Conservation (phyloP, 2,888 invertebrate species). For the Maniola hyperantus region DNA sequence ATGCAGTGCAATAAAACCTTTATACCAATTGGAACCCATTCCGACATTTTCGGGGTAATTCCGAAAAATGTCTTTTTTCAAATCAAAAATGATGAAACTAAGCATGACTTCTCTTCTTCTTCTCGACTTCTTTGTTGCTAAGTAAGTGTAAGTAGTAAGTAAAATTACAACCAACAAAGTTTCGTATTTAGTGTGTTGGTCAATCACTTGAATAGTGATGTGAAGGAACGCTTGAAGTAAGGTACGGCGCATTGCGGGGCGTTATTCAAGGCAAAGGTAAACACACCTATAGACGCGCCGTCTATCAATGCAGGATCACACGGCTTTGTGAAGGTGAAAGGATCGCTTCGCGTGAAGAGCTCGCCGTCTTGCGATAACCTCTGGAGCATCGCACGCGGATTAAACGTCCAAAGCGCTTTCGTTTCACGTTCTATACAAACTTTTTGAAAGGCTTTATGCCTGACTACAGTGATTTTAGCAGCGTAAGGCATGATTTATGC, state of each 20-base stretch:
- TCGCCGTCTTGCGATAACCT: conserved; percentile 8
- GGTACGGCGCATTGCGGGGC: neutral
- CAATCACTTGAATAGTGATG: too few relatives aligned
- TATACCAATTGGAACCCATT: too few relatives aligned
- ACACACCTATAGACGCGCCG: conserved; percentile 10
- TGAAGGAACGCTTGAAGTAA: neutral
- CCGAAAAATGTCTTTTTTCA: too few relatives aligned
- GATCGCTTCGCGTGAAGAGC: neutral
- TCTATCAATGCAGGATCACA: conserved; percentile 18
- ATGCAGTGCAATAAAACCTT: too few relatives aligned
- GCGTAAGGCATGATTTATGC: too few relatives aligned
- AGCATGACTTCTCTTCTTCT: too few relatives aligned
- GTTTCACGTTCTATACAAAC: neutral
- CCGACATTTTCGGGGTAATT: too few relatives aligned
- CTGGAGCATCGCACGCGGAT: neutral
- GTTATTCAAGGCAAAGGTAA: neutral
- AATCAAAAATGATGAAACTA: too few relatives aligned
- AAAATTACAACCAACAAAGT: too few relatives aligned
- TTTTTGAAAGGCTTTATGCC: neutral
- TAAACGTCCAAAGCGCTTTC: conserved; percentile 4
- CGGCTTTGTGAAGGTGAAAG: conserved; percentile 17
- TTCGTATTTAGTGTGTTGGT: too few relatives aligned
- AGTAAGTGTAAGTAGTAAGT: too few relatives aligned
- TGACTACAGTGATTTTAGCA: neutral
- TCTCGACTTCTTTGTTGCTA: too few relatives aligned